Base-by-base conservation (phyloP, 2,888 invertebrate species). In the Tipula confusa region DNA sequence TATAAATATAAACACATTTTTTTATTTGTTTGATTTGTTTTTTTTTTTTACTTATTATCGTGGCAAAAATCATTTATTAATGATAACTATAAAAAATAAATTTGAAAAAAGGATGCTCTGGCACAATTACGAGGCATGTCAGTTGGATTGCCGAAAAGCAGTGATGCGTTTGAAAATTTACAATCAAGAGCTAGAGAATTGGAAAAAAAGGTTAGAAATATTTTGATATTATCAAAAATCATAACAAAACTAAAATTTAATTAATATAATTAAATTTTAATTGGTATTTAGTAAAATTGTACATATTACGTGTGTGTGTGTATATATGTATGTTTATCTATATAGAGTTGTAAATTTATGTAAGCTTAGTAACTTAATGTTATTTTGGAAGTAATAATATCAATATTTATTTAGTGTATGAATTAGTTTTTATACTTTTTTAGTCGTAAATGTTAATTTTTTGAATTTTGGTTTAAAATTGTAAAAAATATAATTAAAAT, bases 101-200 rank as follows among this genome's bases (percentile, higher is more conserved):
- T 43, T 64, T 24, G 64, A 6, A 64, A 64, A n/a, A 86, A 94
- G 85, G 95, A 95, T 86, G 94, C 95, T 87, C 92, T 95, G 87
- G 92, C 93, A 86, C 93, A 93, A 88, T 91, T 94, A 86, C 92
- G 93, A 85, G 87, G 89, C 84, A 90, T 91, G 84, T 91, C 91
- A 86, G 91, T 92, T 83, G 85, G 88, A 82, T 89, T 91, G 83
- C 90, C 90, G 86, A 90, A 91, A 85, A 91, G 92, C 87, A 92
- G 92, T 84, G 95, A 95, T 86, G 92, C 92, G 48, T 90, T 93
- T 85, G 93, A 93, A 87, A 94, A 94, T 85, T 90, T 95, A 87
- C 94, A 96, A 89, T 96, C 95, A 82, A 93, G 95, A 87, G 95
- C 96, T 83, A 93, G 97, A 86, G 97, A 97, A 89, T 91, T 97